Evolutionary conservation across 2,797 vertebrate species (phyloP), one percentile per base, ranked within the genome.

Genomic region (Nyctibius grandis): DNA sequence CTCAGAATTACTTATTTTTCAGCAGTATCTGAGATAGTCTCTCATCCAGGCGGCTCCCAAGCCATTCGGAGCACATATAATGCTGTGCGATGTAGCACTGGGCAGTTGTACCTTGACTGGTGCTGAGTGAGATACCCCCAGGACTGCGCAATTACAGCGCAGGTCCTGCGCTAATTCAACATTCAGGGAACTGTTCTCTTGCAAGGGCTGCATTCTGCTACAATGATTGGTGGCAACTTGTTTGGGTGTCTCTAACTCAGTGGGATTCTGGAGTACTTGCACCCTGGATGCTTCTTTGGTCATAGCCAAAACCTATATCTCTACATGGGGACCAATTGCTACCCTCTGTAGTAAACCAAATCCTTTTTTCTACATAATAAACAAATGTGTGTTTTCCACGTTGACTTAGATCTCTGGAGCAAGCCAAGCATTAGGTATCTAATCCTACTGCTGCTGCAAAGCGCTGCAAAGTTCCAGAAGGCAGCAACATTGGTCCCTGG

Each of bases 251-350:
- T 45, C 64, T 57, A 1, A 11, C 10, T 34, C 44, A 19, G 18
- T 0, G 1, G n/a, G n/a, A 47, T 31, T 60, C 22, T 34, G 6
- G 7, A 17, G 13, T 76, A 33, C 26, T 48, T 1, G 0, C 14
- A 40, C 12, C 22, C 34, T 65, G 47, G 33, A 3, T 31, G 14
- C 9, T 73, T 16, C 47, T 57, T 20, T 0, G 7, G 12, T 60
- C 17, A 12, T 6, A 36, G 54, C 31, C 36, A 51, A 34, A 57
- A 34, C 33, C 42, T 45, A 12, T 22, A 29, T 64, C 8, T 60
- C 50, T 69, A 2, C 2, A 1, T 42, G 63, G 20, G 34, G 15
- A 29, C 8, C 6, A 42, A 10, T 2, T 51, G 19, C 5, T 56
- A 7, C 6, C 8, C 44, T 2, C 15, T 29, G 5, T 28, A 69